A percentile compares a stretch with the other conserved stretches of the same genome.
Conservation (phyloP, 2,113 vertebrate species). For the Camelus dromedarius region DNA sequence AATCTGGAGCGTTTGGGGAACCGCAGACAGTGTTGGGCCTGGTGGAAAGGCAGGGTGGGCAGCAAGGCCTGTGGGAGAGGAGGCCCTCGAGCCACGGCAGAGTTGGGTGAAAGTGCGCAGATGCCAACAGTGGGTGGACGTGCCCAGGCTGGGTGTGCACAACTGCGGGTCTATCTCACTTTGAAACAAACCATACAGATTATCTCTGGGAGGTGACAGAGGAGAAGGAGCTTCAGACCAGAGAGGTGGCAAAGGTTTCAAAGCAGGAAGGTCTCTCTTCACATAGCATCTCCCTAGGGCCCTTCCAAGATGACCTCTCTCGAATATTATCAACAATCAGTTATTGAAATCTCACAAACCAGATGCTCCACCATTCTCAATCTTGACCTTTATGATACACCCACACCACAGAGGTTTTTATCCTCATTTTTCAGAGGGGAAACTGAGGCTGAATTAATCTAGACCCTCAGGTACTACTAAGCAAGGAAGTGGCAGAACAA, state of each 20-base stretch:
- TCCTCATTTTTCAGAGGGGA: not conserved
- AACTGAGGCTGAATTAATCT: not conserved
- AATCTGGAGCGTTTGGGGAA: not conserved
- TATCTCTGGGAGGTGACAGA: not conserved
- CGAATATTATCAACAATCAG: not conserved
- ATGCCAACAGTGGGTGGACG: rapidly evolving
- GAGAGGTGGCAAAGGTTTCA: not conserved
- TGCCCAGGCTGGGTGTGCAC: rapidly evolving
- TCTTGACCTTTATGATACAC: not conserved
- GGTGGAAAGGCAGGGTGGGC: not conserved
- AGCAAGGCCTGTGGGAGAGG: not conserved
- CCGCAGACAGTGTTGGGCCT: not conserved
- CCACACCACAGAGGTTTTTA: not conserved
- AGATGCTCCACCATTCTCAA: not conserved
- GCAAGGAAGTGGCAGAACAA: not conserved
- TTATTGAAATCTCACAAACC: not conserved
- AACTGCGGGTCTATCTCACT: not conserved
- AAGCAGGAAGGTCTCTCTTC: not conserved
- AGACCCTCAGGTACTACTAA: not conserved
- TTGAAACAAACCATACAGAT: too few relatives aligned
- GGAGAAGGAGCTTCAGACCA: rapidly evolving
- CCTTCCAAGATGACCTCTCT: not conserved
- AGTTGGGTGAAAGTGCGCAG: not conserved
- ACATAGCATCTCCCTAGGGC: not conserved
- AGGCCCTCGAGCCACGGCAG: not conserved